A percentile compares a stretch with the other conserved stretches of the same genome.
Conservation (phyloP, 37 sponge, comb jelly and placozoan genomes). For the Lycopodina hypogea region DNA sequence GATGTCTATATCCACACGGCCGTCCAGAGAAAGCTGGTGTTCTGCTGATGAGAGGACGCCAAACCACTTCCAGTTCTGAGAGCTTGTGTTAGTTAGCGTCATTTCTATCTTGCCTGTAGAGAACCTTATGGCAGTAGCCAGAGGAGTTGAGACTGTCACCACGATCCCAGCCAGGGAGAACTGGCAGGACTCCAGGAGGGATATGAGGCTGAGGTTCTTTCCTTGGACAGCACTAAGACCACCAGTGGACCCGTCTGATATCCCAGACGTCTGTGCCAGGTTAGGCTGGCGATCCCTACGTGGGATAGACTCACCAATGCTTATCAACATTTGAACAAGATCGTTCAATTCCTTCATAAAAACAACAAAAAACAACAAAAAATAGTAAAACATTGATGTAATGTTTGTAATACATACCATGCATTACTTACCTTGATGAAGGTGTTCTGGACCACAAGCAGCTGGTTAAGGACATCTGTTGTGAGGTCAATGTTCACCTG, state of each 20-base stretch:
- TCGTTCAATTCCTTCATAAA: conserved; percentile 70
- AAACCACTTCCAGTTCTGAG: neutral
- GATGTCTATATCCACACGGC: conserved; percentile 71
- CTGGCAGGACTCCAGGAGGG: conserved; percentile 40
- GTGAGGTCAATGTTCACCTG: conserved; percentile 63
- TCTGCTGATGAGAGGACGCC: neutral
- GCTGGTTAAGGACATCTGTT: conserved; percentile 73
- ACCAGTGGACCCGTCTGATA: neutral
- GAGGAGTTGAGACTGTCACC: conserved; percentile 71
- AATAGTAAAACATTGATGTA: neutral
- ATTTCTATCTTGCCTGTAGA: conserved; percentile 70
- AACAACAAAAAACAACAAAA: neutral
- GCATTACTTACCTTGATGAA: conserved; percentile 64
- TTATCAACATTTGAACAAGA: conserved; percentile 43
- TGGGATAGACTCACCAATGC: conserved; percentile 55
- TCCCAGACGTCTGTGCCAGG: neutral
- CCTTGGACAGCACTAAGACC: neutral
- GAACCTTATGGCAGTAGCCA: conserved; percentile 68
- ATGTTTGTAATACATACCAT: neutral
- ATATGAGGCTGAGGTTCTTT: conserved; percentile 5
- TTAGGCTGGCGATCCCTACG: conserved; percentile 2
- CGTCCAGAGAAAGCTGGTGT: conserved; percentile 45
- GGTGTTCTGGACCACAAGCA: conserved; percentile 65
- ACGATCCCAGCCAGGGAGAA: conserved; percentile 31
- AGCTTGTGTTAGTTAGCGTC: conserved; percentile 37